These are phyloP conservation scores for Epistrophe grossulariae DNA, from an alignment of 2,888 invertebrate genomes.

Conservation along the genomic window DNA sequence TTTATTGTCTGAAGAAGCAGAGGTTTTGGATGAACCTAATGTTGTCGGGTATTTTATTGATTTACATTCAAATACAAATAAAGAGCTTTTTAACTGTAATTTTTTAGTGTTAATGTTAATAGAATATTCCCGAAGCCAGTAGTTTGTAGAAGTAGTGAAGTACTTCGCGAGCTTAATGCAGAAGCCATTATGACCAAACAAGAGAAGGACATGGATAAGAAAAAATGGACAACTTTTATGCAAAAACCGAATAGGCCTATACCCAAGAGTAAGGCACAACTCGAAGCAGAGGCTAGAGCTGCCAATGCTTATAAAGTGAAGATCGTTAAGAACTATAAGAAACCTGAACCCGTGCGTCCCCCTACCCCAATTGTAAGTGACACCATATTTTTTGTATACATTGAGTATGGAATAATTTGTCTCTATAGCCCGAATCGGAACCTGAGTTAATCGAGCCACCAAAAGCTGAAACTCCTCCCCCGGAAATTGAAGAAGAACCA, in stretches of 20 bases:
- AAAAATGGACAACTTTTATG: conserved; percentile 90
- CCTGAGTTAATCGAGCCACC: conserved; percentile 70
- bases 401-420: not conserved
- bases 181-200: conserved; percentile 85
- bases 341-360: conserved; percentile 67
- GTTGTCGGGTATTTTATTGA: conserved; percentile 86
- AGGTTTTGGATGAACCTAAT: conserved; percentile 88
- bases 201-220: conserved; percentile 85
- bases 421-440: conserved; percentile 75
- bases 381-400: not conserved
- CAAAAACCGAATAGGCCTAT: conserved; percentile 90
- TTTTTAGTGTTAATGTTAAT: conserved; percentile 88
- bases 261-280: conserved; percentile 84
- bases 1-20: conserved; percentile 88
- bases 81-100: conserved; percentile 65
- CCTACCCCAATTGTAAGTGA: conserved; percentile 65
- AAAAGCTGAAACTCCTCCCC: conserved; percentile 50
- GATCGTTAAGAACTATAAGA: conserved; percentile 84
- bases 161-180: conserved; percentile 87
- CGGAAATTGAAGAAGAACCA: conserved; percentile 78
- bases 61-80: conserved; percentile 28
- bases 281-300: conserved; percentile 81
- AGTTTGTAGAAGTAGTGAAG: conserved; percentile 88
- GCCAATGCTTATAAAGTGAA: conserved; percentile 85
- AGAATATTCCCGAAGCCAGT: conserved; percentile 88